A percentile compares a stretch with the other conserved stretches of the same genome.
Conservation (phyloP, 2,888 invertebrate species). For the Mythimna albipuncta region DNA sequence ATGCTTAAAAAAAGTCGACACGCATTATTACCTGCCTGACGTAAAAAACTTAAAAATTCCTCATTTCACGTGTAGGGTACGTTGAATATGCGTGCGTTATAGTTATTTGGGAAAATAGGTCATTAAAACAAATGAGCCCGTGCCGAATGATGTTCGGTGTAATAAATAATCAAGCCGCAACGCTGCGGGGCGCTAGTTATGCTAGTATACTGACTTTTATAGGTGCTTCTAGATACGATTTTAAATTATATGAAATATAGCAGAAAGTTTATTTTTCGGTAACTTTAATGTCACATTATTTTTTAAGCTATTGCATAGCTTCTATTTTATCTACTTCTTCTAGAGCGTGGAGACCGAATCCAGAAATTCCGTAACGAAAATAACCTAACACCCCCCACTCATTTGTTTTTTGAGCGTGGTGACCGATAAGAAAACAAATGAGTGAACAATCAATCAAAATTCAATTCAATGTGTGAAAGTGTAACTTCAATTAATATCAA, state of each 20-base stretch:
- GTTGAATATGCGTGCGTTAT: slow-evolving; percentile 60
- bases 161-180: slow-evolving; percentile 63
- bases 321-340: no score
- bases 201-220: slow-evolving; percentile 31
- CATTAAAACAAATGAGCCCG: slow-evolving; percentile 62
- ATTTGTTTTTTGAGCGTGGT: no score
- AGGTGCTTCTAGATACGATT: background rate
- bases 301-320: no score
- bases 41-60: slow-evolving; percentile 54
- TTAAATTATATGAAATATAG: no score
- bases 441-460: no score
- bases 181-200: slow-evolving; percentile 52
- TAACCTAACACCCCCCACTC: no score
- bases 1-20: slow-evolving; percentile 14
- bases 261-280: background rate
- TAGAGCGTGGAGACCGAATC: no score
- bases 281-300: background rate
- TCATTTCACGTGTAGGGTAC: slow-evolving; percentile 37
- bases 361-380: no score
- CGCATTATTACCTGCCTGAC: background rate
- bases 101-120: slow-evolving; percentile 62
- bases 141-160: slow-evolving; percentile 56
- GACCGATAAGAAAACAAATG: no score
- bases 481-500: no score
- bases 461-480: no score